Base-by-base conservation (phyloP, 2,113 vertebrate species). In the Gobius niger region DNA sequence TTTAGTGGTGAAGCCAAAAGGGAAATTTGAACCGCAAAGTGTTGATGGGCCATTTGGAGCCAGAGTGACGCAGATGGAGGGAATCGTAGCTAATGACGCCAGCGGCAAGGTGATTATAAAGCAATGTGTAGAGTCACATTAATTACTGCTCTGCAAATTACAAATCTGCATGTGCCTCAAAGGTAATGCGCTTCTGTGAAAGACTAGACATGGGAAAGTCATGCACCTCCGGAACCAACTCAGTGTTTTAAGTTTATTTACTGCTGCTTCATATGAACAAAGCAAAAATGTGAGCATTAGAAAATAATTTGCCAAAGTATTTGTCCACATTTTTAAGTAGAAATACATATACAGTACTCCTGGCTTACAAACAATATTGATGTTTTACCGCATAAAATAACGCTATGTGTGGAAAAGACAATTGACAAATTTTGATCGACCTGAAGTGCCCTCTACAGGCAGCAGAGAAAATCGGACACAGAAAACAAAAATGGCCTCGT, bases 31-130 rank as follows among this genome's bases (percentile, higher is more conserved):
- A 64, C 59, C 65, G 59, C 65, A 72, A 34, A 7, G 18, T 44
- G 52, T 65, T 72, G 80, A 73, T 76, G 69, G 75, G 71, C 53
- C 63, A 49, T 75, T 76, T 50, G 64, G 66, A 59, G 75, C 69
- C 63, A 47, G 18, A 73, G 62, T 67, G 68, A 75, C 6, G 16
- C 70, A 73, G 77, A 73, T 59, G 68, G 53, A 74, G 67, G 46
- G 65, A 82, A 50, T 70, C 7, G 12, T 70, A 67, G 49, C 70
- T 82, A 82, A 82, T 76, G 78, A 73, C 56, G 67, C 80, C 53
- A 68, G 75, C 63, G 67, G 70, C 65, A 67, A 75, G 66, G 63
- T 67, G 61, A 76, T 80, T 82, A 61, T 70, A 68, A 16, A 16
- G 64, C 63, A 41, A 50, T 61, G 77, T 63, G 76, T 69, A 11